Conservation (phyloP, 2,113 vertebrate genomes). For the Labeo catla region DNA sequence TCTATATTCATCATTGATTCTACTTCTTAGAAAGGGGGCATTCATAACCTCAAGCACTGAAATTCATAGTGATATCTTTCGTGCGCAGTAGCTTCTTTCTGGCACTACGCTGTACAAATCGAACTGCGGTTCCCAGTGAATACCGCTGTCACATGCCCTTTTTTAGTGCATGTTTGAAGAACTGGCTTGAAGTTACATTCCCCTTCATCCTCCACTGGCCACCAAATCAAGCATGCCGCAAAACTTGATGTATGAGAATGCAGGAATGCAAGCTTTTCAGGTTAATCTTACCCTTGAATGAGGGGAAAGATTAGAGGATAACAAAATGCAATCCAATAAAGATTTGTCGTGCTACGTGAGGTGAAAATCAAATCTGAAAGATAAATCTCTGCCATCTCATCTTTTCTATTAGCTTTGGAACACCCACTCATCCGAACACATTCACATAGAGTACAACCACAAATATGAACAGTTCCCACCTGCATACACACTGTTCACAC, state of each 20-base stretch:
- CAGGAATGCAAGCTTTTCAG: conserved; percentile 8
- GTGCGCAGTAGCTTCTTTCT: neutral
- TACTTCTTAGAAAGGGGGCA: neutral
- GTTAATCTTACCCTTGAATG: conserved; percentile 46
- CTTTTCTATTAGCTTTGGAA: conserved; percentile 18
- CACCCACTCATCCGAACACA: conserved; percentile 34
- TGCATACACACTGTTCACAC: conserved; percentile 5
- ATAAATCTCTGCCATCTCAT: conserved; percentile 33
- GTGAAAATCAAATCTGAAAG: conserved; percentile 36
- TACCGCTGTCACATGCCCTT: neutral
- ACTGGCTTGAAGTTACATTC: conserved; percentile 11
- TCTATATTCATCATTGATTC: conserved; percentile 11
- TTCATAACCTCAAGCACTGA: conserved; percentile 30
- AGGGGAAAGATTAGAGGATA: conserved; percentile 39
- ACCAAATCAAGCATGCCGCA: neutral
- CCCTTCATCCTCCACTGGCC: conserved; percentile 18
- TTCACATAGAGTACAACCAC: conserved; percentile 34
- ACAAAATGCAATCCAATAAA: conserved; percentile 49
- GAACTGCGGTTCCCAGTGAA: neutral
- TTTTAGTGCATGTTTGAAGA: neutral
- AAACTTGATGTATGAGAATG: neutral
- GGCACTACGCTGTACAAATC: neutral
- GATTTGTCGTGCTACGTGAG: conserved; percentile 35
- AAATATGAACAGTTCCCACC: conserved; percentile 38
- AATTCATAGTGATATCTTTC: conserved; percentile 17